Evolutionary conservation across 1,140 invertebrate species (phyloP).

Genomic region (Charaxes varanes): DNA sequence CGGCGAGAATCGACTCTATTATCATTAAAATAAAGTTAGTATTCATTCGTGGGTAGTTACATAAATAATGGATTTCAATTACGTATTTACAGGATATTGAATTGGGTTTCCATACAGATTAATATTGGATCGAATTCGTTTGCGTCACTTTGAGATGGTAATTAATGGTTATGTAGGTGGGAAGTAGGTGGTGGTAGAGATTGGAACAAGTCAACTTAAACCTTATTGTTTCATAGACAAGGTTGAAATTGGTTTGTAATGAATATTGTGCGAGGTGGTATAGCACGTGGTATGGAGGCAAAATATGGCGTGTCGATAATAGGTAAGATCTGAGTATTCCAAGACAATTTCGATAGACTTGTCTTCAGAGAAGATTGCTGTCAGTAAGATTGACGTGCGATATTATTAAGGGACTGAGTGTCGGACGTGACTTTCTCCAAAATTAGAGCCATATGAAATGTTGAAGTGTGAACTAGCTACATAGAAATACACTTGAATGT

Average conservation of each 20-base stretch:
- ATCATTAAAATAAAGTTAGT: neutral
- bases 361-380: too few species aligned
- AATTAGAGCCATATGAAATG: conserved; percentile 1
- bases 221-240: neutral
- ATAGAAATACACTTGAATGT: too few species aligned
- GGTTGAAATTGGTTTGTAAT: neutral
- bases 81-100: conserved; percentile 24
- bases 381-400: neutral
- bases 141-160: conserved; percentile 23
- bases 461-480: too few species aligned
- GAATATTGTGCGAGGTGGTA: neutral
- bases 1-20: neutral
- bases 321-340: neutral
- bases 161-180: conserved; percentile 24
- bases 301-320: conserved; percentile 4
- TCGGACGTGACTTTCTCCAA: neutral
- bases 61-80: conserved; percentile 26
- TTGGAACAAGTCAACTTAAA: neutral
- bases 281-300: neutral
- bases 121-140: conserved; percentile 24
- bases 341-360: conserved; percentile 4
- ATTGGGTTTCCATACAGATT: conserved; percentile 24
- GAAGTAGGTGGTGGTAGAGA: conserved; percentile 7
- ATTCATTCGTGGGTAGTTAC: neutral
- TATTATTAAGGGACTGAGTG: neutral